Percentiles rank a stretch among this genome's conserved stretches.
These are phyloP conservation scores for Poliocrania exsul DNA, from an alignment of 2,797 vertebrate genomes.

Conservation along the genomic window DNA sequence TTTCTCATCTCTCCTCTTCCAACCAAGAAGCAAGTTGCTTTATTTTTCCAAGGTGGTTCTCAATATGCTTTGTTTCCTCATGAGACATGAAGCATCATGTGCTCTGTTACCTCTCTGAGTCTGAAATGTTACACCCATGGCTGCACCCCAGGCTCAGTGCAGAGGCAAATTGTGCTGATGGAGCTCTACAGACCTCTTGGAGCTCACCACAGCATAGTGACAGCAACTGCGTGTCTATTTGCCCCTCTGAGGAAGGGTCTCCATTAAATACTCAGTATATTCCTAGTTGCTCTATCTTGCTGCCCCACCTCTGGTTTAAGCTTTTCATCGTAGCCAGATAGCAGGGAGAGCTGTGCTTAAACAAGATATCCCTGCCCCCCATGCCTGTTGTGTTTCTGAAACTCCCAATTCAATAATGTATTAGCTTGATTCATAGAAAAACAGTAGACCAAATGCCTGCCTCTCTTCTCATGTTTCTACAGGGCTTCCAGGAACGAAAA, in stretches of 20 bases:
- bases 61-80: background rate
- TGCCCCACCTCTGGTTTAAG: background rate
- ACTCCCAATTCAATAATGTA: background rate
- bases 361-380: background rate
- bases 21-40: background rate
- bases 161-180: background rate
- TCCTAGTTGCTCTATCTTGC: background rate
- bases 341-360: background rate
- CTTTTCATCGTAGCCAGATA: background rate
- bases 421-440: constrained; percentile 38
- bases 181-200: background rate
- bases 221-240: background rate
- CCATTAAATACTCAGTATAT: background rate
- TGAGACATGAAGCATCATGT: background rate
- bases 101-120: background rate
- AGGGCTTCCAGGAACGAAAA: constrained; percentile 54
- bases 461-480: constrained; percentile 39
- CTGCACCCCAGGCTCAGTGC: background rate
- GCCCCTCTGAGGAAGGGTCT: background rate
- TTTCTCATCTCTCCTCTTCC: background rate
- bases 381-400: background rate
- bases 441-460: background rate
- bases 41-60: background rate
- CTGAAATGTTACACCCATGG: background rate
- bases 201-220: accelerated